Evolutionary conservation across 2,113 vertebrate genomes (phyloP).

Genomic region (Lophochroa leadbeateri): DNA sequence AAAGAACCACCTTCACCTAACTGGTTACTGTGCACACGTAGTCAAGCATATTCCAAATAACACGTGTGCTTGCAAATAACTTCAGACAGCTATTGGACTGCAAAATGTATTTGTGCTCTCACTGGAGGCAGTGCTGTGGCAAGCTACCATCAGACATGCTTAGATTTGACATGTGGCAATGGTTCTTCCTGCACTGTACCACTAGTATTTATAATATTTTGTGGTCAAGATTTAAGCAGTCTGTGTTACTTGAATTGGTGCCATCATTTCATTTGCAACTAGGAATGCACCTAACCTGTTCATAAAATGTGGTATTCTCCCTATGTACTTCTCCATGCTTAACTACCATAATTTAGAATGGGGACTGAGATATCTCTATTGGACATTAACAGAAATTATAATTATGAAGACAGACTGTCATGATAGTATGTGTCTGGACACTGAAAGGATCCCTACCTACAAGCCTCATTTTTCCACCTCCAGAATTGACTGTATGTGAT

Average conservation of each 20-base stretch:
- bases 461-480: background rate
- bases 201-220: background rate
- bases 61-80: background rate
- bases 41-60: background rate
- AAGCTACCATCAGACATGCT: background rate
- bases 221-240: background rate
- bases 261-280: background rate
- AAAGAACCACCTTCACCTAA: background rate
- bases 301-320: background rate
- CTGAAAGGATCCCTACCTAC: background rate
- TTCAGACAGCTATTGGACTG: background rate
- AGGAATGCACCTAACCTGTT: background rate
- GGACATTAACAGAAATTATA: background rate
- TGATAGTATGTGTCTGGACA: background rate
- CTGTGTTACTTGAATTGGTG: background rate
- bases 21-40: rapidly evolving
- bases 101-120: background rate
- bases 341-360: background rate
- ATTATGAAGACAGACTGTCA: background rate
- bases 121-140: background rate
- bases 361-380: background rate
- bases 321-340: background rate
- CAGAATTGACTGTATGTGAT: background rate
- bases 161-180: background rate
- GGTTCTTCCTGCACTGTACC: background rate